These are phyloP conservation scores for Orchesella flavescens DNA, from an alignment of 2,888 invertebrate species.

Conservation along the genomic window DNA sequence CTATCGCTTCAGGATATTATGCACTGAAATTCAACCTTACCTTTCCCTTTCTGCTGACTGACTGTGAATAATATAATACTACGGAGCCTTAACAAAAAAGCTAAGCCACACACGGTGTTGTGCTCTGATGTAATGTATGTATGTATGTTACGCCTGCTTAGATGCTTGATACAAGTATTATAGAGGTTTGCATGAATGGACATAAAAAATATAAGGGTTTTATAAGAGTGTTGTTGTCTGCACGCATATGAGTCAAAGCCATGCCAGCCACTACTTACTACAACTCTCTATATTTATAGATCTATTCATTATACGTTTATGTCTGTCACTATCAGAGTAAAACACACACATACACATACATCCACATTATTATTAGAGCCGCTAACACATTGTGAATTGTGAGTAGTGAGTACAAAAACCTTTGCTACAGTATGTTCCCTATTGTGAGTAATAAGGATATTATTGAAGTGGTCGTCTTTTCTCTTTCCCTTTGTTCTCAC, in stretches of 20 bases:
- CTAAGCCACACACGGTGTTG: slow-evolving; percentile 57
- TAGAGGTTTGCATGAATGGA: slow-evolving; percentile 8
- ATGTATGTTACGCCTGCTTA: slow-evolving; percentile 37
- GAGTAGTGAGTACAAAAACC: background rate
- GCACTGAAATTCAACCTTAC: slow-evolving; percentile 20
- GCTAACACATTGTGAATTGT: background rate
- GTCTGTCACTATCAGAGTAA: slow-evolving; percentile 46
- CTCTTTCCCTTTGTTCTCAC: slow-evolving; percentile 41
- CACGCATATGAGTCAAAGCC: background rate
- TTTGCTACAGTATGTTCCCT: background rate
- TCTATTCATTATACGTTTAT: slow-evolving; percentile 1
- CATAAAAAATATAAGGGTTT: slow-evolving; percentile 2
- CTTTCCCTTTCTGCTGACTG: slow-evolving; percentile 23
- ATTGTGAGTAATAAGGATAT: slow-evolving; percentile 56
- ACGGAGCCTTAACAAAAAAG: slow-evolving; percentile 11
- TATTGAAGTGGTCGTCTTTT: slow-evolving; percentile 56
- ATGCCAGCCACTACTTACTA: too few relatives aligned
- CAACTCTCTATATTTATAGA: background rate
- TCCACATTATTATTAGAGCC: slow-evolving; percentile 18
- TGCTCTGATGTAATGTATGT: too few relatives aligned
- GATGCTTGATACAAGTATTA: slow-evolving; percentile 23
- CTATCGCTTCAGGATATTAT: slow-evolving; percentile 52
- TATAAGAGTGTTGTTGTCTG: slow-evolving; percentile 1
- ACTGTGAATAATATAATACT: too few relatives aligned
- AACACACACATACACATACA: background rate